Evolutionary conservation across 2,888 invertebrate species (phyloP), one percentile per base, ranked within the genome.

Genomic region (Agrilus mali): DNA sequence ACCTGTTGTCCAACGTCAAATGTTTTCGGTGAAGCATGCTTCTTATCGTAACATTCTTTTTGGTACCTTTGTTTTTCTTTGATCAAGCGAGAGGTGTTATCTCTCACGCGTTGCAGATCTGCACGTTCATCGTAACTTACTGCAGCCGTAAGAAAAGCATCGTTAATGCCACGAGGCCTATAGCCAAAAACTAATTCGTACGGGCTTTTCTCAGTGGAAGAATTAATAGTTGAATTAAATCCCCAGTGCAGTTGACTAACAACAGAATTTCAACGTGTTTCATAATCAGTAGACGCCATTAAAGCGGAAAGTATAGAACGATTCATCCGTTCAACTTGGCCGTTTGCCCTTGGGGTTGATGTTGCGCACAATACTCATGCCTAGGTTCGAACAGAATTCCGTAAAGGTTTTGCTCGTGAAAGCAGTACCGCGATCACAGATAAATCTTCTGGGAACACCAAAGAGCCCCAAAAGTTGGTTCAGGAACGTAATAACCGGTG

Each of bases 331-430:
- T n/a, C 41, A n/a, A 41, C 36, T 34, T 41, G 41, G 16, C 41
- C 41, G 17, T 41, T 41, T 8, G 56, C 55, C 13, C 55, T 22
- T 3, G 53, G 53, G 14, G 56, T 56, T 1, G 56, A 48, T 2
- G 53, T 55, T 12, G 56, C 53, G 44, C 6, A 55, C 53, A 17
- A 35, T 33, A 46, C 53, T 54, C 15, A 55, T 51, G 4, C 44
- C 43, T 35, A 43, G 20, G 10, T 55, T 50, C 2, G 41, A 32
- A 41, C 60, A 63, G 42, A 56, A 60, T 4, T 47, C 44, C 38
- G 51, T 42, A 40, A 65, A 65, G 1, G 39, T 33, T 20, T 20
- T 20, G 20, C 20, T 20, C 20, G 20, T 20, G 6, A 20, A 20
- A 20, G 20, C 20, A 20, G 20, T 20, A 20, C 20, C 20, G 20